phyloP scores from a whole-genome alignment of 2,797 vertebrate genomes.

The Sphenopsis melanotis region DNA sequence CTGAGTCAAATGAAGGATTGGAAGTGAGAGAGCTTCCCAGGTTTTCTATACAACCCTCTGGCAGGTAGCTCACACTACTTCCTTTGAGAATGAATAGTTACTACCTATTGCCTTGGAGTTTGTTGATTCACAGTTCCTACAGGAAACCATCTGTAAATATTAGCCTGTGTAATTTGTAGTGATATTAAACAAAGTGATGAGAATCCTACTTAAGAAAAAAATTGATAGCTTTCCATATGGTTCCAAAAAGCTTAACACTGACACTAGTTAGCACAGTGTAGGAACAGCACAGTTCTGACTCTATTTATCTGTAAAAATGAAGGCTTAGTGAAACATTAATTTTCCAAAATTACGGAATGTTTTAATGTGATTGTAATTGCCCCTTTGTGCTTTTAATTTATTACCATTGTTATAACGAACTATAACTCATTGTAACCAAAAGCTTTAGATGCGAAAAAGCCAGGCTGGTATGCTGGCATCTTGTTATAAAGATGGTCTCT shows the following conservation, averaged over 20 bases:
- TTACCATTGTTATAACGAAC: slow-evolving; percentile 37
- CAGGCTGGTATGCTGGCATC: slow-evolving; percentile 1
- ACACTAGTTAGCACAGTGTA: background rate
- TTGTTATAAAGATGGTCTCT: background rate
- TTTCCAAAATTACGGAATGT: slow-evolving; percentile 59
- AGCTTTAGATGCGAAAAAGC: slow-evolving; percentile 33
- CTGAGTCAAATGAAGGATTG: background rate
- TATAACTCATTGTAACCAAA: slow-evolving; percentile 41
- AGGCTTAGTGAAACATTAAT: slow-evolving; percentile 56
- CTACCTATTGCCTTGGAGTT: slow-evolving; percentile 19
- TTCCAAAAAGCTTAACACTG: slow-evolving; percentile 21
- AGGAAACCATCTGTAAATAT: slow-evolving; percentile 38
- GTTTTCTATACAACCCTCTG: background rate
- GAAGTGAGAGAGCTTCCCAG: background rate
- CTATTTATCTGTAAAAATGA: slow-evolving; percentile 57
- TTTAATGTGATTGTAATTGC: slow-evolving; percentile 66
- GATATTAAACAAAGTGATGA: slow-evolving; percentile 50
- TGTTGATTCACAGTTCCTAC: slow-evolving; percentile 40
- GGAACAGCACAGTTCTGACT: slow-evolving; percentile 19
- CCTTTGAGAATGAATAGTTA: background rate
- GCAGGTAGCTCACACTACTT: background rate
- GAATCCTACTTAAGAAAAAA: slow-evolving; percentile 40
- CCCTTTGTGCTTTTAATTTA: slow-evolving; percentile 65
- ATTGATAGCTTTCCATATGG: slow-evolving; percentile 42
- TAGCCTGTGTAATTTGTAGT: slow-evolving; percentile 34